Conservation (phyloP, 2,888 invertebrate genomes). For the Lacanobia wlatinum region DNA sequence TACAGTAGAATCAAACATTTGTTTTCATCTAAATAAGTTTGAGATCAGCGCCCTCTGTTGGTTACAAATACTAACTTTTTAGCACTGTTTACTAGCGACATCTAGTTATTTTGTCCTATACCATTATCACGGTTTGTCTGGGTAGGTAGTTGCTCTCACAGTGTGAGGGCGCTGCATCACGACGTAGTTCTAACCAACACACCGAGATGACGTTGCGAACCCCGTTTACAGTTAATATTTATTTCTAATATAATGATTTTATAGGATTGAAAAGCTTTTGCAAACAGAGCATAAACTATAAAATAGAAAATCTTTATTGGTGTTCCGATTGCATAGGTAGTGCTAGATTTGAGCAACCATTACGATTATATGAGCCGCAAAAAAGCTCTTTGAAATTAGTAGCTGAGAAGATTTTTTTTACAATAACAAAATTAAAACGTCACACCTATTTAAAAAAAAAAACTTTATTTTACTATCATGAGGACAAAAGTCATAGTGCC, state of each 20-base stretch:
- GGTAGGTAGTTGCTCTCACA: no score
- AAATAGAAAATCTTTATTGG: not conserved
- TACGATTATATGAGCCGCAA: not conserved
- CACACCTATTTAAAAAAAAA: not conserved
- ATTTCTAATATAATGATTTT: not conserved
- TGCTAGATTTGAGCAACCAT: no score
- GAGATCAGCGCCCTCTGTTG: constrained; percentile 42
- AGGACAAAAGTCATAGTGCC: no score
- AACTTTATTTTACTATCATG: not conserved
- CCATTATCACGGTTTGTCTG: not conserved
- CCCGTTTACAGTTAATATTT: not conserved
- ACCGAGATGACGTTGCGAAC: constrained; percentile 22
- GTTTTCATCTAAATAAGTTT: not conserved
- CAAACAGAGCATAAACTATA: not conserved
- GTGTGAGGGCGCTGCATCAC: not conserved
- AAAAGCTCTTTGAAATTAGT: not conserved
- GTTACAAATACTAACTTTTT: not conserved
- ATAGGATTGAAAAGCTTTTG: not conserved
- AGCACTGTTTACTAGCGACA: constrained; percentile 33
- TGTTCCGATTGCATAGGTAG: not conserved
- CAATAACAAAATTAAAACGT: no score
- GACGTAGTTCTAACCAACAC: not conserved
- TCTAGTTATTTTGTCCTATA: constrained; percentile 20
- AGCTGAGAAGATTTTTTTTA: accelerated
- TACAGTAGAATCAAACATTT: not conserved